Evolutionary conservation across 2,888 invertebrate species (phyloP), one percentile per base, ranked within the genome.

Genomic region (Chrysopilus asiliformis): DNA sequence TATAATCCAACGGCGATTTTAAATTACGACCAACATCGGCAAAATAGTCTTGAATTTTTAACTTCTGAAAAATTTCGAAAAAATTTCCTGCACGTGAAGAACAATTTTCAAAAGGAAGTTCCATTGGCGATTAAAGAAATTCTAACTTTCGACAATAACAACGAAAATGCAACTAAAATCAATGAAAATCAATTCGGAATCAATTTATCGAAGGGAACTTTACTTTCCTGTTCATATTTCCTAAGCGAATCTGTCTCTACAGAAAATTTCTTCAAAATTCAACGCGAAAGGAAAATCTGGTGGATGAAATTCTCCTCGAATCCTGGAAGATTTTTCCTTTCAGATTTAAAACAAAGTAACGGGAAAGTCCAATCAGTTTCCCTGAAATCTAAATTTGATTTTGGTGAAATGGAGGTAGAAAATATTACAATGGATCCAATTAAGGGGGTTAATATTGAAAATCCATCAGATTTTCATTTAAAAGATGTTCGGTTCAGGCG

Each of bases 221-320:
- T 49, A 1, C 28, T 62, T 2, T 44, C 53, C 1, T 52, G 53
- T 5, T 53, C 53, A 32, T 58, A 55, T 24, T 51, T 56, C 40
- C 49, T 53, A 8, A 48, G 48, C 15, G 44, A 52, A 2, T 43
- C 50, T 17, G 48, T 49, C 42, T 60, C 70, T 1, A 69, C 71
- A 50, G 76, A 76, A 46, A 70, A 74, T 52, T 83, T 81, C 55
- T 74, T 79, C 51, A 74, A 76, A 47, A 76, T 79, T 66, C 84
- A 84, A 53, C 69, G 78, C 42, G 77, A 81, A 50, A 70, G 84
- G 38, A 80, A 80, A 55, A 75, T 77, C 47, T 87, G 86, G 85
- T 87, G 86, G 86, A 76, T 84, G 61, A 81, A 78, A 71, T 71
- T 77, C 53, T 77, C 80, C 39, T 71, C 74, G 3, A 72, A 74